Conservation (phyloP, 2,888 invertebrate genomes). For the Rhyacophila evoluta region DNA sequence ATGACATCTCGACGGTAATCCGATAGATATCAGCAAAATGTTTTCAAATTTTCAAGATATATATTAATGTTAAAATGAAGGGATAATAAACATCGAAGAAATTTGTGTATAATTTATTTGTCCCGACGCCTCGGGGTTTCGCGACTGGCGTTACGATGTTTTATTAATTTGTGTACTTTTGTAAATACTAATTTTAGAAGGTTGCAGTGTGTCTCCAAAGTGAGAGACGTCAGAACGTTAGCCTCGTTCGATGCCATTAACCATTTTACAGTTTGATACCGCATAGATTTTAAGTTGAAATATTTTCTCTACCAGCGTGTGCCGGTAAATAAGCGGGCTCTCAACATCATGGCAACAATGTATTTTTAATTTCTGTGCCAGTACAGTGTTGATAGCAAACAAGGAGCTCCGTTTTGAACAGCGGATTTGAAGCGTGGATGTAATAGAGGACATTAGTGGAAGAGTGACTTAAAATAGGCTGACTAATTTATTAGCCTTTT, state of each 20-base stretch:
- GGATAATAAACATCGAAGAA: constrained; percentile 35
- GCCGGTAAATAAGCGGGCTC: neutral
- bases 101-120: constrained; percentile 39
- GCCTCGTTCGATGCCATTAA: constrained; percentile 52
- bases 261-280: constrained; percentile 54
- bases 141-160: constrained; percentile 25
- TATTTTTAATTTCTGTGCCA: neutral
- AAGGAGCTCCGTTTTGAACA: neutral
- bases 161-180: constrained; percentile 50
- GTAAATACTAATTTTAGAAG: constrained; percentile 56
- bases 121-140: neutral
- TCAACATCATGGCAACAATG: neutral
- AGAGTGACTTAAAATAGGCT: too few relatives aligned
- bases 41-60: constrained; percentile 10
- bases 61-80: constrained; percentile 2
- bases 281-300: constrained; percentile 53
- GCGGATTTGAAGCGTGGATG: neutral
- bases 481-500: too few relatives aligned
- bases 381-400: neutral
- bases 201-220: constrained; percentile 47
- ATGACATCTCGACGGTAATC: neutral
- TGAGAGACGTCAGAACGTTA: constrained; percentile 34
- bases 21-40: constrained; percentile 10
- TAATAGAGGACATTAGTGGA: too few relatives aligned
- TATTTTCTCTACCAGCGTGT: neutral